Percentiles rank a stretch among this genome's conserved stretches.
Conservation (phyloP, 2,113 vertebrate genomes). For the Nesospiza acunhae region DNA sequence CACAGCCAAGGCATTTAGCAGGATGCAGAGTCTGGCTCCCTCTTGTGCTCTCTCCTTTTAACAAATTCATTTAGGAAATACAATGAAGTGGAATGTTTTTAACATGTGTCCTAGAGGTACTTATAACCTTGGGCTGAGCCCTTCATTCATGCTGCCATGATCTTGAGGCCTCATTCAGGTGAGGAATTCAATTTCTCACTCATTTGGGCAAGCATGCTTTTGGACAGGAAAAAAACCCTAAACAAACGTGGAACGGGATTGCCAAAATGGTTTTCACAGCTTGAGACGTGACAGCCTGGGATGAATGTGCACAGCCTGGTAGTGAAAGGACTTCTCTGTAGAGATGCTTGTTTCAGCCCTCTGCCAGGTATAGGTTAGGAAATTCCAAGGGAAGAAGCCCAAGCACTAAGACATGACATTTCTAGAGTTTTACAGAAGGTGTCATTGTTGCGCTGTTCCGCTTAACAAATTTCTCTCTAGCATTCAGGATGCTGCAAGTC, state of each 20-base stretch:
- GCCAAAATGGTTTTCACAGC: neutral
- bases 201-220: neutral
- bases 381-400: neutral
- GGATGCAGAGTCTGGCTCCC: conserved; percentile 66
- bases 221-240: neutral
- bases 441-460: conserved; percentile 10
- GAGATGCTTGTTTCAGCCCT: neutral
- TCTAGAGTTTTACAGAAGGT: conserved; percentile 32
- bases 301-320: neutral
- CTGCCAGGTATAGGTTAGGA: neutral
- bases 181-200: neutral
- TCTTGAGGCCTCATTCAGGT: neutral
- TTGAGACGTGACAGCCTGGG: neutral
- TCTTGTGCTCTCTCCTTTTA: conserved; percentile 52
- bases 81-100: neutral
- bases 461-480: neutral
- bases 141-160: fast-evolving
- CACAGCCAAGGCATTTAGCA: neutral
- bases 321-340: neutral
- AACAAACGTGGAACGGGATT: neutral
- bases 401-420: neutral
- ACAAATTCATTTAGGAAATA: neutral
- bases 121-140: neutral
- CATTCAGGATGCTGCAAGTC: neutral
- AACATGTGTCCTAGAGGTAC: neutral